Conservation (phyloP, 2,113 vertebrate genomes). For the Antennarius striatus region DNA sequence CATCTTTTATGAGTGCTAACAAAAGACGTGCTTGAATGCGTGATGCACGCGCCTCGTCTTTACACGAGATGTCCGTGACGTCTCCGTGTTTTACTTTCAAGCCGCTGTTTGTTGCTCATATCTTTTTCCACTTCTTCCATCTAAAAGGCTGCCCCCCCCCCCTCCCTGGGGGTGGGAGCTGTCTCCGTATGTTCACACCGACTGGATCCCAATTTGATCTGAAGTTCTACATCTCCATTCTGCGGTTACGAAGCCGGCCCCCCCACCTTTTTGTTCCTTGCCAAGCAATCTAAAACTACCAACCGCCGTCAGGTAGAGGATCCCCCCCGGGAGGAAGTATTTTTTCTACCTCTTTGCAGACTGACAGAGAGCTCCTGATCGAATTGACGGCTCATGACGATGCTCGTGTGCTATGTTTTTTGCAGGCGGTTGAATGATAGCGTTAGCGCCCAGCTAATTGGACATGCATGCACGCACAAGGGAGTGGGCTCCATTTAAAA, state of each 20-base stretch:
- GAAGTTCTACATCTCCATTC: neutral
- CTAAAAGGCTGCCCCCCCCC: constrained; percentile 1
- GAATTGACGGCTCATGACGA: constrained; percentile 64
- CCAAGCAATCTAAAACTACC: constrained; percentile 12
- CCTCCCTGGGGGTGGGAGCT: neutral
- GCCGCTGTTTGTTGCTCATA: neutral
- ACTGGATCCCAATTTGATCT: constrained; percentile 7
- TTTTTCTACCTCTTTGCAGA: constrained; percentile 11
- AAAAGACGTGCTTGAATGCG: neutral
- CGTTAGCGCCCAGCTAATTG: constrained; percentile 65
- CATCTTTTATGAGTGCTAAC: constrained; percentile 22
- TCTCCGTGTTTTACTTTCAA: constrained; percentile 6
- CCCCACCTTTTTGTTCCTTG: neutral
- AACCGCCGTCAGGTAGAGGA: constrained; percentile 13
- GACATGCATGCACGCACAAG: constrained; percentile 45
- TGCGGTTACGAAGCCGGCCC: neutral
- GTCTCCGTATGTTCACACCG: constrained; percentile 4
- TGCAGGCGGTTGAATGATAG: constrained; percentile 44
- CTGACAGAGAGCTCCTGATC: constrained; percentile 30
- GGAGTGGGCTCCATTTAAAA: constrained; percentile 62
- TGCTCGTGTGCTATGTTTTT: constrained; percentile 34
- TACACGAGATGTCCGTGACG: neutral
- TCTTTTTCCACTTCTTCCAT: neutral
- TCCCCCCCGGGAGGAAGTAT: constrained; percentile 19
- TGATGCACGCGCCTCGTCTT: neutral